A percentile compares a stretch with the other conserved stretches of the same genome.
Evolutionary conservation across 2,113 vertebrate genomes (phyloP).

Genomic region (Brachionichthys hirsutus): DNA sequence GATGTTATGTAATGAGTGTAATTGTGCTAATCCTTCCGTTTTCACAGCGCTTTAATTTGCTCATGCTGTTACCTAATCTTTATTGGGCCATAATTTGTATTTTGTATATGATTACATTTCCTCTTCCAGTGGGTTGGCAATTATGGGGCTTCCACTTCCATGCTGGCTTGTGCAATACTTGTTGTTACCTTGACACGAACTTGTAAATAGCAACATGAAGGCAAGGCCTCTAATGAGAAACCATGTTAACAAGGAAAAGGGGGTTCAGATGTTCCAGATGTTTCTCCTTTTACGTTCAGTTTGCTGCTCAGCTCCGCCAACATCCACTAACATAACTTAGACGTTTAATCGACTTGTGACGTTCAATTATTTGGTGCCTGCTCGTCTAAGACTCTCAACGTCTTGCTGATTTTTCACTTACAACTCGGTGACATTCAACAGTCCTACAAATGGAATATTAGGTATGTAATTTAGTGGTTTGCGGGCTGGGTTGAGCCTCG

Average conservation of each 20-base stretch:
- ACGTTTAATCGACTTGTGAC: constrained; percentile 72
- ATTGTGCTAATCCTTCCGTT: constrained; percentile 72
- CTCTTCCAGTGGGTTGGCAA: constrained; percentile 61
- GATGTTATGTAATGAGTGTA: constrained; percentile 68
- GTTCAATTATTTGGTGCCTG: constrained; percentile 81
- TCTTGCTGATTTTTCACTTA: constrained; percentile 67
- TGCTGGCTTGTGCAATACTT: constrained; percentile 42
- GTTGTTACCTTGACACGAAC: constrained; percentile 40
- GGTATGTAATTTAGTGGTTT: constrained; percentile 79
- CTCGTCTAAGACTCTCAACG: constrained; percentile 67
- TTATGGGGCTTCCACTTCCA: constrained; percentile 57
- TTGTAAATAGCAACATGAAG: constrained; percentile 66
- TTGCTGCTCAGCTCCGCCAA: constrained; percentile 35
- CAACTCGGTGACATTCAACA: constrained; percentile 51
- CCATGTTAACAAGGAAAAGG: constrained; percentile 50
- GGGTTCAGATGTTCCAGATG: constrained; percentile 61
- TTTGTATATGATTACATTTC: constrained; percentile 68
- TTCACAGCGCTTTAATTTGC: constrained; percentile 68
- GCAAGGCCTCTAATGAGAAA: constrained; percentile 22
- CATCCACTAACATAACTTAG: constrained; percentile 59
- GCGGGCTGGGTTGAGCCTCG: constrained; percentile 59
- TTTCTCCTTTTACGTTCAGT: constrained; percentile 39
- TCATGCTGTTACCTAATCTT: constrained; percentile 74
- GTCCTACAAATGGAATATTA: constrained; percentile 69
- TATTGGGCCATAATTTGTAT: constrained; percentile 71